These are phyloP conservation scores for Pseudochirops corinnae DNA, from an alignment of 2,797 vertebrate species.

Conservation along the genomic window DNA sequence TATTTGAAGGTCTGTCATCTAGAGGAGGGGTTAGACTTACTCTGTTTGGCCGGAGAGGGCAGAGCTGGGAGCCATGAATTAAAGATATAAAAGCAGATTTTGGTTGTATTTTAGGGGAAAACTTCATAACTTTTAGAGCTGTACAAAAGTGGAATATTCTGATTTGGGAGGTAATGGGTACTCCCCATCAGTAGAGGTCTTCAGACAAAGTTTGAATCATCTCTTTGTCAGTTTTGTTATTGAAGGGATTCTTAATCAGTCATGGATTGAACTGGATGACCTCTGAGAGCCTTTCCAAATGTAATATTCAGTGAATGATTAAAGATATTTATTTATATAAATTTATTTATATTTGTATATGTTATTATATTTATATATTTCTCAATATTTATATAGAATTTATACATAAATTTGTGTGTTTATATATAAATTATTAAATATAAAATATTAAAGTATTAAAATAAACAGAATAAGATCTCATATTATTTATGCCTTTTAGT, in stretches of 20 bases:
- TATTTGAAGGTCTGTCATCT: not conserved
- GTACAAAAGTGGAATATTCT: not conserved
- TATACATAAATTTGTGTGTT: no score
- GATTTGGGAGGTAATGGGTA: not conserved
- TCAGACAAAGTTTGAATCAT: not conserved
- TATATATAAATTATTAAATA: no score
- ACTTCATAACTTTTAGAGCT: not conserved
- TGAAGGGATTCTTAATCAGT: not conserved
- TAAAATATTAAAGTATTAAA: not conserved
- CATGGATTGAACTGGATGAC: not conserved
- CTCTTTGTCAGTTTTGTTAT: not conserved
- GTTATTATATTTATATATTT: no score
- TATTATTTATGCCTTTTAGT: not conserved
- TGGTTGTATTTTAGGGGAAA: not conserved
- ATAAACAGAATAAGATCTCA: not conserved
- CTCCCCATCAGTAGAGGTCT: not conserved
- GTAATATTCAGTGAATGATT: not conserved
- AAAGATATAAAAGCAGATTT: not conserved
- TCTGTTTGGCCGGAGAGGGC: not conserved
- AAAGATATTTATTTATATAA: no score
- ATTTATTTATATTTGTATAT: no score
- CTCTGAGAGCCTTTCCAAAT: not conserved
- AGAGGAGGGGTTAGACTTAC: not conserved
- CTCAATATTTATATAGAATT: no score
- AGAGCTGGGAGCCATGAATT: not conserved